Conservation (phyloP, 2,888 invertebrate species). For the Leucania comma region DNA sequence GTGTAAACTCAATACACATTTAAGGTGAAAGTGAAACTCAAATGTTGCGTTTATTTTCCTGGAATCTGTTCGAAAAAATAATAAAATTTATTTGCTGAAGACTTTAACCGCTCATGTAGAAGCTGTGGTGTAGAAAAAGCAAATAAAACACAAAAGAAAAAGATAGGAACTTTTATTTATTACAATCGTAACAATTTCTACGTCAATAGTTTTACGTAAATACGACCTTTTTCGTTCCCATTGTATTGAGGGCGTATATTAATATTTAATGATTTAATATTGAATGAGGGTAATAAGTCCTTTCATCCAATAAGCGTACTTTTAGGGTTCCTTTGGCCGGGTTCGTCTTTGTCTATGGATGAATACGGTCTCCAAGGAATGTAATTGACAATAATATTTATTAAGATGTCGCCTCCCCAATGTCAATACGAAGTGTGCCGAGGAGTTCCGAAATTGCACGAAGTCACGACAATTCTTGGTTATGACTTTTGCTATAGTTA, state of each 20-base stretch:
- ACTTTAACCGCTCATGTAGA: background rate
- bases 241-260: conserved; percentile 27
- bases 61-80: background rate
- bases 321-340: conserved; percentile 16
- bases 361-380: conserved; percentile 35
- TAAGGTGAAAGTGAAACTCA: background rate
- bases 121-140: conserved; percentile 1
- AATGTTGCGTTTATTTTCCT: no score
- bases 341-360: conserved; percentile 34
- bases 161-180: conserved; percentile 27
- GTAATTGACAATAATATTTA: conserved; percentile 48
- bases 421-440: conserved; percentile 38
- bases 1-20: background rate
- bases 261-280: conserved; percentile 47
- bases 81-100: background rate
- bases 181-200: conserved; percentile 36
- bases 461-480: conserved; percentile 13
- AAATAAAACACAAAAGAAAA: conserved; percentile 34
- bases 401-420: conserved; percentile 33
- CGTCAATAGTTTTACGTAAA: conserved; percentile 47
- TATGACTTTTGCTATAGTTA: conserved; percentile 15
- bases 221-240: conserved; percentile 15
- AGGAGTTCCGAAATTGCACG: conserved; percentile 34
- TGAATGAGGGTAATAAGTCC: conserved; percentile 20
- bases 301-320: conserved; percentile 26